Evolutionary conservation across 2,113 vertebrate genomes (phyloP).

Genomic region (Melierax canorus): DNA sequence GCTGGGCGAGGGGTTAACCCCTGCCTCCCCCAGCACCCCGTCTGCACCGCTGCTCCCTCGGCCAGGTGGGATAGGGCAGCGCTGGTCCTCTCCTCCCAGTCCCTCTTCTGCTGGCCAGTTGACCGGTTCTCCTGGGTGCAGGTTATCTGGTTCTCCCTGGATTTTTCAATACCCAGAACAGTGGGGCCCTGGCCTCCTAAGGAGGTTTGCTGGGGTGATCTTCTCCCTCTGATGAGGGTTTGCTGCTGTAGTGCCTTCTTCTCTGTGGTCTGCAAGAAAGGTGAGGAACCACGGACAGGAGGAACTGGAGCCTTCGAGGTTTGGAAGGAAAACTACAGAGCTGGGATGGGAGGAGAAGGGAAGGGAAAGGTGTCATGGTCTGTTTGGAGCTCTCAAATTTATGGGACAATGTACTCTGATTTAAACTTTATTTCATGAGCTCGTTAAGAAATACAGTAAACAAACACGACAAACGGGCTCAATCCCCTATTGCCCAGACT

Average conservation of each 20-base stretch:
- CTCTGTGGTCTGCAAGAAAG: background rate
- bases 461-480: background rate
- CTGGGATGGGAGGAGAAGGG: background rate
- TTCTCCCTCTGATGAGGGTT: background rate
- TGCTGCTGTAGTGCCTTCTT: background rate
- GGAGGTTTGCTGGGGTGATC: background rate
- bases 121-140: background rate
- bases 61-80: background rate
- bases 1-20: background rate
- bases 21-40: background rate
- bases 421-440: background rate
- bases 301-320: background rate
- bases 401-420: background rate
- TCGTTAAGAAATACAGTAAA: background rate
- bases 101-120: background rate
- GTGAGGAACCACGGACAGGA: background rate
- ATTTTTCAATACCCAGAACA: background rate
- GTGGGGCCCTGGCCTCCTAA: accelerated
- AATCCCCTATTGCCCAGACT: background rate
- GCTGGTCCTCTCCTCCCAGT: background rate
- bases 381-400: background rate
- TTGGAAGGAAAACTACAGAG: accelerated
- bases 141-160: background rate
- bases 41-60: accelerated
- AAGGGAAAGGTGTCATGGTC: background rate